Percentiles rank a stretch among this genome's conserved stretches.
phyloP scores from a whole-genome alignment of 2,797 vertebrate genomes.

The Nyctalus aviator region DNA sequence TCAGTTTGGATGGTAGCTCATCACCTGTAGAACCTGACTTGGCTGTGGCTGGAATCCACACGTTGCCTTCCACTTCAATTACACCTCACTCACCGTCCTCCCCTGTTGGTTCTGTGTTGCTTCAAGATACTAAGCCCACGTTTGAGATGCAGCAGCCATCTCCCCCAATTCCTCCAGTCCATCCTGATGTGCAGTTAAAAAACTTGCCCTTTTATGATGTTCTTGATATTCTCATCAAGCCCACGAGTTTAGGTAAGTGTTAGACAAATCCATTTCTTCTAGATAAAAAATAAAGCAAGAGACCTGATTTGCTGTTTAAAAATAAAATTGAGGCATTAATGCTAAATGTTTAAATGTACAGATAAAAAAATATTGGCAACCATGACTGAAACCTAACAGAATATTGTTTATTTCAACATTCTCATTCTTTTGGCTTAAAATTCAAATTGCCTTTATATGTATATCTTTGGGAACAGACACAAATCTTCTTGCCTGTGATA shows the following conservation, averaged over 20 bases:
- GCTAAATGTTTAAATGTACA: slow-evolving; percentile 1
- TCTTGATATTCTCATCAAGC: slow-evolving; percentile 97
- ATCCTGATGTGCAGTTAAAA: slow-evolving; percentile 98
- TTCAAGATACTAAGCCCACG: slow-evolving; percentile 89
- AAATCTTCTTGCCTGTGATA: background rate
- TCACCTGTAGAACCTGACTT: slow-evolving; percentile 88
- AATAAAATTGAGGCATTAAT: slow-evolving; percentile 26
- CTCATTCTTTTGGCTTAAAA: background rate
- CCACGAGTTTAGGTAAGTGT: slow-evolving; percentile 96
- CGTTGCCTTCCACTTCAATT: slow-evolving; percentile 87
- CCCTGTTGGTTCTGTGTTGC: slow-evolving; percentile 87
- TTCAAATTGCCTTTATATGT: background rate
- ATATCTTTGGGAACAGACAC: background rate
- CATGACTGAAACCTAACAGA: slow-evolving; percentile 1
- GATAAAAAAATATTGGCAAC: slow-evolving; percentile 40
- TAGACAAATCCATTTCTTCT: slow-evolving; percentile 49
- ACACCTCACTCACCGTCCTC: slow-evolving; percentile 87
- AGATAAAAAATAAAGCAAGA: slow-evolving; percentile 7
- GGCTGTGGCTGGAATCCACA: slow-evolving; percentile 85
- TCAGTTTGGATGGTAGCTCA: slow-evolving; percentile 86
- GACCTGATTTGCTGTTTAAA: background rate
- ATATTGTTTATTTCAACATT: background rate
- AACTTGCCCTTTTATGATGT: slow-evolving; percentile 97
- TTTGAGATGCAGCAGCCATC: slow-evolving; percentile 96
- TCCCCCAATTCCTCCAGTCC: slow-evolving; percentile 94